Evolutionary conservation across 37 sponge, comb jelly and placozoan genomes (phyloP).

Genomic region (Chondrilla cf. caribensis): DNA sequence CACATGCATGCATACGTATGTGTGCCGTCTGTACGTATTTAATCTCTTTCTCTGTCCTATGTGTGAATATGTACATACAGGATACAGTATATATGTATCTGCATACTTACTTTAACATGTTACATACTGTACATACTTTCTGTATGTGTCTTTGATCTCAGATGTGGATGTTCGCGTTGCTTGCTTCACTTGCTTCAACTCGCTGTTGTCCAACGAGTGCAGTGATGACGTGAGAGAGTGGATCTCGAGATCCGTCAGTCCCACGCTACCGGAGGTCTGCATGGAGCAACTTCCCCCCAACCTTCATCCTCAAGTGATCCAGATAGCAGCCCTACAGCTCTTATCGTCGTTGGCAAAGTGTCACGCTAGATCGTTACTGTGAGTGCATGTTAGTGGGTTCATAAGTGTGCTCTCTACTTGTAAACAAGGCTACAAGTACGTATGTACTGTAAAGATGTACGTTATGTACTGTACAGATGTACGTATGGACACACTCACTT

Average conservation of each 20-base stretch:
- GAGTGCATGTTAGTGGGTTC: too few relatives aligned
- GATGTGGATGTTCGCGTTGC: slow-evolving; percentile 58
- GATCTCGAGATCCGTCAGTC: slow-evolving; percentile 14
- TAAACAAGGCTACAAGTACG: too few relatives aligned
- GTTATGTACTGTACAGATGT: neutral
- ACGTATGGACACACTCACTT: too few relatives aligned
- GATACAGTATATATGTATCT: neutral
- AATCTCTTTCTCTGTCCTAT: neutral
- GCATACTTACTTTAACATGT: neutral
- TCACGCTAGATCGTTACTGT: neutral
- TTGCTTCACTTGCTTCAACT: slow-evolving; percentile 51
- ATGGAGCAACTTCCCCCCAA: neutral
- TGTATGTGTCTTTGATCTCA: neutral
- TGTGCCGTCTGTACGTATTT: neutral
- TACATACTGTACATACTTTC: neutral
- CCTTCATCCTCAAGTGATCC: neutral
- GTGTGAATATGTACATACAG: too few relatives aligned
- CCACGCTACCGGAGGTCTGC: neutral
- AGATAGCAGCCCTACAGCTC: slow-evolving; percentile 1
- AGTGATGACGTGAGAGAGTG: slow-evolving; percentile 52
- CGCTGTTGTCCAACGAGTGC: slow-evolving; percentile 42
- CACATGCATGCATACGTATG: neutral
- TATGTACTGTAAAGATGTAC: too few relatives aligned
- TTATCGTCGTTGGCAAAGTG: neutral
- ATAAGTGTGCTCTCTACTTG: too few relatives aligned